These are phyloP conservation scores for Nibea albiflora DNA, from an alignment of 2,113 vertebrate genomes.

Conservation along the genomic window DNA sequence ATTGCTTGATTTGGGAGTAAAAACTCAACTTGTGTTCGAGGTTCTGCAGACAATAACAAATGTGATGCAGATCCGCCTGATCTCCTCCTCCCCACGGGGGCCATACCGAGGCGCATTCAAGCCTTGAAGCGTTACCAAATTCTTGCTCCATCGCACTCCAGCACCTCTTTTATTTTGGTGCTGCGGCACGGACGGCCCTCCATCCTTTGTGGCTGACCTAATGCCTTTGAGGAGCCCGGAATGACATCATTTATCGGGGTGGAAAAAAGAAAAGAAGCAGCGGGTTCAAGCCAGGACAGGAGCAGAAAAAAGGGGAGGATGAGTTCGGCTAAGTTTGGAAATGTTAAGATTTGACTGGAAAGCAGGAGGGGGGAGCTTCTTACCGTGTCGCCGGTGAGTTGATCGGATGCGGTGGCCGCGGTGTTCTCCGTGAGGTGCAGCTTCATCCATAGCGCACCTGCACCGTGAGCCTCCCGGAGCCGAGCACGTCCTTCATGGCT, in stretches of 20 bases:
- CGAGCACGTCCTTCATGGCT: constrained; percentile 46
- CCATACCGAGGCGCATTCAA: constrained; percentile 39
- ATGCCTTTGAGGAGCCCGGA: constrained; percentile 61
- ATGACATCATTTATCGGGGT: constrained; percentile 57
- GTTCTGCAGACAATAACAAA: constrained; percentile 31
- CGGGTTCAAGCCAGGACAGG: constrained; percentile 38
- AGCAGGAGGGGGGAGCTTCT: constrained; percentile 64
- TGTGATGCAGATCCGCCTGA: constrained; percentile 32
- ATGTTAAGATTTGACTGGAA: constrained; percentile 11
- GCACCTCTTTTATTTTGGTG: constrained; percentile 75
- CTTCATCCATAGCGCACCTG: constrained; percentile 59
- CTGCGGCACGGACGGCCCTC: constrained; percentile 75
- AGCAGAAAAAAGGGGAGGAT: background rate
- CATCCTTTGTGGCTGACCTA: constrained; percentile 70
- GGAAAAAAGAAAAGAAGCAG: background rate
- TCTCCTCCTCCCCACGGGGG: constrained; percentile 2
- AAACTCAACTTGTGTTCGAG: constrained; percentile 19
- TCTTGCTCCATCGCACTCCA: constrained; percentile 60
- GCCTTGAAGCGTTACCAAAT: constrained; percentile 45
- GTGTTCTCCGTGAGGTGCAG: constrained; percentile 35
- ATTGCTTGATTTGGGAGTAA: background rate
- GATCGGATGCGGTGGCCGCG: constrained; percentile 54
- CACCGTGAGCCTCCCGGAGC: constrained; percentile 37
- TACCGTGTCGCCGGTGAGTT: constrained; percentile 67
- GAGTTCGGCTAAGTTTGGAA: constrained; percentile 63